phyloP scores from a whole-genome alignment of 2,797 vertebrate species.

The Vireo griseus region DNA sequence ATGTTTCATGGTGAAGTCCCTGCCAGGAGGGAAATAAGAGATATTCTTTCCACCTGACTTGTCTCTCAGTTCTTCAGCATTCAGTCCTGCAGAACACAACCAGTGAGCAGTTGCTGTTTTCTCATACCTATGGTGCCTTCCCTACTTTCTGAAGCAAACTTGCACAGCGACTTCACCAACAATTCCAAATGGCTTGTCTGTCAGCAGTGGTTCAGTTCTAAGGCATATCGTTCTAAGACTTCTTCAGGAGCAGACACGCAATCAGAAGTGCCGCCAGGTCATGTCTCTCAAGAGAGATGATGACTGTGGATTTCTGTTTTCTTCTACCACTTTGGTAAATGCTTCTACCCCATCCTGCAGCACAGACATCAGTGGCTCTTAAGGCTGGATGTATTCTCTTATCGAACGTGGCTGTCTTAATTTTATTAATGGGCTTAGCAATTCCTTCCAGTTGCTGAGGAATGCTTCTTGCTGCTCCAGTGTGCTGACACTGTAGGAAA shows the following conservation, averaged over 20 bases:
- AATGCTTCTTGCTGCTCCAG: background rate
- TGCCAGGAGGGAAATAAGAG: fast-evolving
- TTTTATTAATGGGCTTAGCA: background rate
- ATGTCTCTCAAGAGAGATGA: background rate
- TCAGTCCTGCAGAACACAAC: background rate
- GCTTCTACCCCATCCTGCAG: background rate
- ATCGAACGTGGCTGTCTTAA: background rate
- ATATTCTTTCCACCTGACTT: background rate
- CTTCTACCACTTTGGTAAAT: background rate
- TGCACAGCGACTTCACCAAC: background rate
- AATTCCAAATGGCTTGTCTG: background rate
- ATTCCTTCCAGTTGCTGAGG: background rate
- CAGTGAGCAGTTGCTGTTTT: background rate
- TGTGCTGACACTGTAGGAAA: background rate
- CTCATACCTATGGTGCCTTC: background rate
- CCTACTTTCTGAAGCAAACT: background rate
- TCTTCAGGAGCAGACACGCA: background rate
- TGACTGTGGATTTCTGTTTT: background rate
- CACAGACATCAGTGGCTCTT: background rate
- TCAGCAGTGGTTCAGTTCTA: background rate
- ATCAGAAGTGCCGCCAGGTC: background rate
- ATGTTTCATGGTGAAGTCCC: background rate
- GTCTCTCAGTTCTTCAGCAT: background rate
- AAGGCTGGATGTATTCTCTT: background rate
- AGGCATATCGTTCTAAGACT: background rate